phyloP scores from a whole-genome alignment of 2,797 vertebrate genomes.

The Ceyx erithaca region DNA sequence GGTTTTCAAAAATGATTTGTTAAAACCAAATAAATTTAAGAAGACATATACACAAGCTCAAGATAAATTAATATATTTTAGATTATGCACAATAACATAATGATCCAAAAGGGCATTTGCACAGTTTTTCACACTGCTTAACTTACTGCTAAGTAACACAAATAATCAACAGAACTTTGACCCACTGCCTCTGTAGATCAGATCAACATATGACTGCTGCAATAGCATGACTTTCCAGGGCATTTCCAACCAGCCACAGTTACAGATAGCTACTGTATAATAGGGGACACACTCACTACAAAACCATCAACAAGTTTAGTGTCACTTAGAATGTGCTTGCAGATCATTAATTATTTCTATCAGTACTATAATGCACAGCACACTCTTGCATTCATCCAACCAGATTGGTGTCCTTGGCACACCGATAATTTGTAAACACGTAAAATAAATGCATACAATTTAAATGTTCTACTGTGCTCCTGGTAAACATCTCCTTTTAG shows the following conservation, averaged over 20 bases:
- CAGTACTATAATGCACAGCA: neutral
- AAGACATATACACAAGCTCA: slow-evolving; percentile 65
- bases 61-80: slow-evolving; percentile 68
- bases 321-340: neutral
- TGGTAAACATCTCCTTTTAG: neutral
- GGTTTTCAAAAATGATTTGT: slow-evolving; percentile 74
- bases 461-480: neutral
- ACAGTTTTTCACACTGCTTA: slow-evolving; percentile 76
- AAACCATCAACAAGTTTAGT: neutral
- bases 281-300: slow-evolving; percentile 5
- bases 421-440: neutral
- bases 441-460: neutral
- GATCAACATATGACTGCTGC: slow-evolving; percentile 61
- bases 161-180: slow-evolving; percentile 62
- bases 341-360: neutral
- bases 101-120: slow-evolving; percentile 77
- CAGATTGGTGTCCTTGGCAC: neutral
- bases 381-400: neutral
- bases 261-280: slow-evolving; percentile 11
- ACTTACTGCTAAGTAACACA: slow-evolving; percentile 70
- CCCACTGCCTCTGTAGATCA: slow-evolving; percentile 66
- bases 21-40: slow-evolving; percentile 79
- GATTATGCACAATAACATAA: slow-evolving; percentile 75
- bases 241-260: slow-evolving; percentile 68
- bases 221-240: slow-evolving; percentile 57